Evolutionary conservation across 2,113 vertebrate species (phyloP).

Genomic region (Limnothrissa miodon): DNA sequence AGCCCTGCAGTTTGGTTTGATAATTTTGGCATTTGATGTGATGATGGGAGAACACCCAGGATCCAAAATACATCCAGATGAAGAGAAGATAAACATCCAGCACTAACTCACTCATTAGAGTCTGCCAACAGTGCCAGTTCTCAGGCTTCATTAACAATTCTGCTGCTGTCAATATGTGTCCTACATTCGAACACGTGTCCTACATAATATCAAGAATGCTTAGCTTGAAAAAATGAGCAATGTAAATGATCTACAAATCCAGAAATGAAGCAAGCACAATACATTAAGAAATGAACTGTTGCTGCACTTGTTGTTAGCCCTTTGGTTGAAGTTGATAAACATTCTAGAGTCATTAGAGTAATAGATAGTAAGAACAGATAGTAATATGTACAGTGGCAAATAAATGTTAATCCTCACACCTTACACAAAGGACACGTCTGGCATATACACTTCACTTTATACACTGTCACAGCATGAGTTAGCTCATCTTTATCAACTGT

Average conservation of each 20-base stretch:
- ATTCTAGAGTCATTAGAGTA: no score
- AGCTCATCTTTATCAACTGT: no score
- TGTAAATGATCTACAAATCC: not conserved
- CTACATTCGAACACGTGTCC: not conserved
- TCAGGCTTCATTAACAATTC: not conserved
- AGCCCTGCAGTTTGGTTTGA: not conserved
- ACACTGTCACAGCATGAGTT: not conserved
- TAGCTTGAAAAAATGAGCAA: not conserved
- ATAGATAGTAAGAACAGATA: no score
- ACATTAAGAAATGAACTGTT: not conserved
- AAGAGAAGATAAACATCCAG: not conserved
- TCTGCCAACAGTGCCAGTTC: not conserved
- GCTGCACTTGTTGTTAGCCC: no score
- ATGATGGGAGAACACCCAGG: slow-evolving; percentile 1
- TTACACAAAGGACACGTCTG: no score
- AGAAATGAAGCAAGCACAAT: not conserved
- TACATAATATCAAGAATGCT: not conserved
- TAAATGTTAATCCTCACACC: no score
- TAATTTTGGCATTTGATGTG: not conserved
- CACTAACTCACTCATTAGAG: not conserved
- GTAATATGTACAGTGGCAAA: no score
- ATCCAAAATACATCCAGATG: slow-evolving; percentile 8
- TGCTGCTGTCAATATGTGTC: not conserved
- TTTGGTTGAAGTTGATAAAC: no score
- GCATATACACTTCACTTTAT: no score